Evolutionary conservation across 2,797 vertebrate species (phyloP), one percentile per base, ranked within the genome.

Genomic region (Atherinosoma microstoma): DNA sequence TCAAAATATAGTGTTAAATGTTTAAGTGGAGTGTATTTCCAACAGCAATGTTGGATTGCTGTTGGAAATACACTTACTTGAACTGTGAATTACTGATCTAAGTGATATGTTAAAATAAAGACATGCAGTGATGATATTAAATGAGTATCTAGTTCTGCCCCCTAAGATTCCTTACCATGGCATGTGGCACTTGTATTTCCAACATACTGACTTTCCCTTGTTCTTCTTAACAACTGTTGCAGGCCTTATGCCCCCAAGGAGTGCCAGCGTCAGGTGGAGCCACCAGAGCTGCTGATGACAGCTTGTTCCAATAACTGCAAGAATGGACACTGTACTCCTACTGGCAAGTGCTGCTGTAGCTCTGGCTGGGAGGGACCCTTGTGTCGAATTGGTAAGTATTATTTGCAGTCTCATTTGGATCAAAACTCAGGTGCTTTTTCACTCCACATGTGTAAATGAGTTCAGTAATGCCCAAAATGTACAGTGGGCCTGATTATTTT

Each of bases 291-390:
- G 54, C 89, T 99, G 92, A 95, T 94, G 74, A 97, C 97, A 0
- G 95, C 97, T 78, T 99, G 97, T 86, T 97, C 97, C 84, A 92
- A 96, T 75, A 95, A 97, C 71, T 99, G 98, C 92, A 96, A 96
- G 84, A 99, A 99, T 0, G 98, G 98, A 74, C 96, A 96, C 93
- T 99, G 97, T 84, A 97, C 97, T 67, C 98, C 98, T 3, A 97
- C 95, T 0, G 97, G 98, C 81, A 95, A 93, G 84, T 99, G 98
- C 90, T 99, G 98, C 93, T 99, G 98, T 91, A 97, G 93, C 84
- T 94, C 92, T 4, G 97, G 98, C 90, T 99, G 98, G 98, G 97
- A 99, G 84, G 98, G 97, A 51, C 96, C 96, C 54, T 96, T 97
- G 94, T 99, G 98, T 92, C 94, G 96, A 94, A 91, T 93, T 59